Evolutionary conservation across 2,113 vertebrate genomes (phyloP).

Genomic region (Halcyon malimbica): DNA sequence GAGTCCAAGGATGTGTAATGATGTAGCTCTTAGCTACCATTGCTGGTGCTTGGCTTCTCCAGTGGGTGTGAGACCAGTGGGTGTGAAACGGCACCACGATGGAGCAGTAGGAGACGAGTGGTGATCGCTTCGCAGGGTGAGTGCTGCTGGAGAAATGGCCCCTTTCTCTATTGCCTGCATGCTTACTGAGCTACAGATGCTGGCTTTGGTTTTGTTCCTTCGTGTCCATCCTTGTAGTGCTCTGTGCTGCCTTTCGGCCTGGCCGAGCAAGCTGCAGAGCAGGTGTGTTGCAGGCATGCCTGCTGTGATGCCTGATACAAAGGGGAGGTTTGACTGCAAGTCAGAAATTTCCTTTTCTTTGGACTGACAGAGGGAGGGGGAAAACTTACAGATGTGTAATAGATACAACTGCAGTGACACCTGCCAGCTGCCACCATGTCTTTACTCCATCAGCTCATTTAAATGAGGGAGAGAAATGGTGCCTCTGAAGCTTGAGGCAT

Average conservation of each 20-base stretch:
- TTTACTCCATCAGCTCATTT: neutral
- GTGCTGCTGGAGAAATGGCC: neutral
- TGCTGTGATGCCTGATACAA: neutral
- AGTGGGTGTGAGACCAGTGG: fast-evolving
- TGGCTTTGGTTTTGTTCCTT: neutral
- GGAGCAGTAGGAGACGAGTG: neutral
- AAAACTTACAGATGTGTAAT: neutral
- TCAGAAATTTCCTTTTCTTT: neutral
- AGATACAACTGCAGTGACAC: neutral
- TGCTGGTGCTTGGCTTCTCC: neutral
- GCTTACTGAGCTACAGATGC: neutral
- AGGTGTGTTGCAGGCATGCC: neutral
- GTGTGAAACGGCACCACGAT: fast-evolving
- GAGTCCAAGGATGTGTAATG: neutral
- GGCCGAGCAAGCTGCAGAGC: neutral
- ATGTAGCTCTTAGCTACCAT: neutral
- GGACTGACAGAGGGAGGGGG: neutral
- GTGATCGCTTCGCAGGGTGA: neutral
- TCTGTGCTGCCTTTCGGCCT: neutral
- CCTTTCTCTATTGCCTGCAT: neutral
- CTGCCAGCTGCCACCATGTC: neutral
- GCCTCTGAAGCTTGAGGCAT: neutral
- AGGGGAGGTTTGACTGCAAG: neutral
- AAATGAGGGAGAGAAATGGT: neutral
- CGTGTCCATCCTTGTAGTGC: fast-evolving